A percentile compares a stretch with the other conserved stretches of the same genome.
These are phyloP conservation scores for Morpho helenor DNA, from an alignment of 2,888 invertebrate species.

Conservation along the genomic window DNA sequence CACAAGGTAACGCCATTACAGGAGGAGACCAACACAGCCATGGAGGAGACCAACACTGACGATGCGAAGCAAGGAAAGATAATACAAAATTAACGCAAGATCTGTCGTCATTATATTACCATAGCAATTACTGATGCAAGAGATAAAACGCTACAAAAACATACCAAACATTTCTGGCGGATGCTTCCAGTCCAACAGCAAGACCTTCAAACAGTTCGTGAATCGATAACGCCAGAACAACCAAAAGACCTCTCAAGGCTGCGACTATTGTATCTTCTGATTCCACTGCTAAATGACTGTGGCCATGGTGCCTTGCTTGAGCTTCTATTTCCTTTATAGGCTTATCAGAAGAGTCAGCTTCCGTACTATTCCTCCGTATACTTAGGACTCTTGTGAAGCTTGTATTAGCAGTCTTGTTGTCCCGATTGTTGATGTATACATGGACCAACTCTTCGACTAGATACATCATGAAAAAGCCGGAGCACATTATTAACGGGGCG, in stretches of 20 bases:
- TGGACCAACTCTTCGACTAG: constrained; percentile 89
- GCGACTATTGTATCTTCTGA: constrained; percentile 65
- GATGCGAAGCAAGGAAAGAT: too few species aligned
- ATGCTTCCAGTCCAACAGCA: constrained; percentile 87
- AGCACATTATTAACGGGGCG: constrained; percentile 86
- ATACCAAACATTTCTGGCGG: constrained; percentile 70
- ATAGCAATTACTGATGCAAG: too few species aligned
- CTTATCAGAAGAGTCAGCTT: constrained; percentile 27
- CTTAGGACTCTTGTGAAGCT: constrained; percentile 57
- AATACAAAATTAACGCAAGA: too few species aligned
- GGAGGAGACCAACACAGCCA: too few species aligned
- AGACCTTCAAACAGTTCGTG: constrained; percentile 93
- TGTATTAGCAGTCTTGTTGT: constrained; percentile 50
- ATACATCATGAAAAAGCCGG: constrained; percentile 87
- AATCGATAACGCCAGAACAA: constrained; percentile 86
- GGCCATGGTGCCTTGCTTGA: constrained; percentile 38
- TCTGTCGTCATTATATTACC: too few species aligned
- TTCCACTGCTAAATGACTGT: constrained; percentile 48
- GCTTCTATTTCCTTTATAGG: constrained; percentile 37
- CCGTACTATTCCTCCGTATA: constrained; percentile 45
- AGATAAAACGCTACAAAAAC: constrained; percentile 31
- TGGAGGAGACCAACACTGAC: too few species aligned
- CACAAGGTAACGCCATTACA: too few species aligned
- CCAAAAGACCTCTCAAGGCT: constrained; percentile 84
- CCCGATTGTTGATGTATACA: constrained; percentile 79